Conservation (phyloP, 2,888 invertebrate species). For the Gortyna flavago region DNA sequence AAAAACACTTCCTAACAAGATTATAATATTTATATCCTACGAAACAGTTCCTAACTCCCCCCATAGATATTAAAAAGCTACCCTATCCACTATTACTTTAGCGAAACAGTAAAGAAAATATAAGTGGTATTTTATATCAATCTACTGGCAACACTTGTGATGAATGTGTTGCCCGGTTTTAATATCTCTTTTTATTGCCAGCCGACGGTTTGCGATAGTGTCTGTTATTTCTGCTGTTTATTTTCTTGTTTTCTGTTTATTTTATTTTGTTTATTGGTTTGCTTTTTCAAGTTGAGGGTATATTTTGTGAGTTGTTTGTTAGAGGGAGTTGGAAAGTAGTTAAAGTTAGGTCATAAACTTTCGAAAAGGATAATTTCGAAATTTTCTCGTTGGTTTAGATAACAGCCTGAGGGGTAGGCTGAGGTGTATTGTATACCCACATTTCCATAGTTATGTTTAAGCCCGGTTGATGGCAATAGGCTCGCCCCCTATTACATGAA, state of each 20-base stretch:
- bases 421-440: background rate
- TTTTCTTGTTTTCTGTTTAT: constrained; percentile 60
- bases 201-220: constrained; percentile 55
- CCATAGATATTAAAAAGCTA: constrained; percentile 61
- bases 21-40: constrained; percentile 2
- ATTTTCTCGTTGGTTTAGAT: background rate
- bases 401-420: background rate
- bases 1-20: background rate
- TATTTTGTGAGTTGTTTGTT: constrained; percentile 18
- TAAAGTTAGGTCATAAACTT: background rate
- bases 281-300: constrained; percentile 4
- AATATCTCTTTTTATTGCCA: constrained; percentile 80
- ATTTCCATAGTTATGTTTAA: background rate
- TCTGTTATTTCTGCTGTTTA: constrained; percentile 59
- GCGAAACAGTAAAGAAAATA: constrained; percentile 68
- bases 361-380: background rate
- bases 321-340: background rate
- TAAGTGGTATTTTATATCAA: constrained; percentile 78
- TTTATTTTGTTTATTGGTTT: constrained; percentile 48
- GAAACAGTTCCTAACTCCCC: constrained; percentile 34
- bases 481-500: no score
- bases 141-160: constrained; percentile 78
- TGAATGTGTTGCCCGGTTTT: constrained; percentile 75
- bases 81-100: constrained; percentile 55
- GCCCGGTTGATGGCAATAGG: no score